A percentile compares a stretch with the other conserved stretches of the same genome.
These are phyloP conservation scores for Dendronephthya gigantea DNA, from an alignment of 64 coral and sea anemone genomes.

Conservation along the genomic window DNA sequence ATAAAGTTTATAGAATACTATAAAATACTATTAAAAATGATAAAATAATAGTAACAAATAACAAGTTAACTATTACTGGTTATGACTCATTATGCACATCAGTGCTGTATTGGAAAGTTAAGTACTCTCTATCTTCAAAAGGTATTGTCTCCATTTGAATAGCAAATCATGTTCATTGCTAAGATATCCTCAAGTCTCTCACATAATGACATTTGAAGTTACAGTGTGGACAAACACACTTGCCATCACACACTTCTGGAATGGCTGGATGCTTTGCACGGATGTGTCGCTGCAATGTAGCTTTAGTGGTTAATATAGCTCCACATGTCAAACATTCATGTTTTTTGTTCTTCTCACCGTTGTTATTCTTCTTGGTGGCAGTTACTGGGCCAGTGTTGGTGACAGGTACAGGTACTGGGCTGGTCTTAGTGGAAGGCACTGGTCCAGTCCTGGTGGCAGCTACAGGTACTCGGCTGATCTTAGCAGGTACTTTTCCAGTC, in stretches of 20 bases:
- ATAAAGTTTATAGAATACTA: neutral
- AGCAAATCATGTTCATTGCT: neutral
- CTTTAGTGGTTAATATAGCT: conserved; percentile 1
- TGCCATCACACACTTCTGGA: conserved; percentile 2
- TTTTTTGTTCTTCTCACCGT: neutral
- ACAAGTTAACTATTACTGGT: neutral
- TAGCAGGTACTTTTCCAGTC: too few relatives aligned
- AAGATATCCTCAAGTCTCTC: conserved; percentile 19
- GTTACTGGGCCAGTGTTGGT: too few relatives aligned
- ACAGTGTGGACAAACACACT: conserved; percentile 22
- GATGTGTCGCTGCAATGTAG: conserved; percentile 22
- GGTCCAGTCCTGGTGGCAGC: too few relatives aligned
- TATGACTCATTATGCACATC: too few relatives aligned
- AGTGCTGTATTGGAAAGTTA: too few relatives aligned
- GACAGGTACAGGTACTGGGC: too few relatives aligned
- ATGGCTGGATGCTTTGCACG: conserved; percentile 7
- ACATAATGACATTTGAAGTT: conserved; percentile 34
- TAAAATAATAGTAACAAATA: too few relatives aligned
- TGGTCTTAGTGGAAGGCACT: too few relatives aligned
- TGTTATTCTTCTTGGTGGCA: neutral
- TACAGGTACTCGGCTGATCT: too few relatives aligned
- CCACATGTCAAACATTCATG: neutral
- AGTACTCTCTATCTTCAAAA: neutral
- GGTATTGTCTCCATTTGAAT: neutral
- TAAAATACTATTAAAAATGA: neutral